phyloP scores from a whole-genome alignment of 2,797 vertebrate genomes.

The Sternarchorhynchus goeldii region DNA sequence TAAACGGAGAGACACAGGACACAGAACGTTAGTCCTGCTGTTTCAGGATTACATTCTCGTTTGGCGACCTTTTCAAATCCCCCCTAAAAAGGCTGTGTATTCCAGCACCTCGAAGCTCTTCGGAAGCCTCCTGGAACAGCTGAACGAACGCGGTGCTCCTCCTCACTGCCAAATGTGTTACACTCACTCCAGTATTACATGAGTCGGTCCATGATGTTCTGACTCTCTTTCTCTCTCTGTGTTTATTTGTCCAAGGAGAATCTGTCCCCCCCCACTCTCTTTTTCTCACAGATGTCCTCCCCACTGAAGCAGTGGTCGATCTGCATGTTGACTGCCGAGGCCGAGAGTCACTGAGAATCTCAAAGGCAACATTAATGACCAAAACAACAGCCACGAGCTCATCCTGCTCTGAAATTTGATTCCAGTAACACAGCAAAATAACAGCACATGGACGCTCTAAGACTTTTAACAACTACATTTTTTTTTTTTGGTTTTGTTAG shows the following conservation, averaged over 20 bases:
- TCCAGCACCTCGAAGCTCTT: constrained; percentile 60
- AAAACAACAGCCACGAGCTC: background rate
- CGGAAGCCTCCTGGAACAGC: constrained; percentile 51
- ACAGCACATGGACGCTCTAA: background rate
- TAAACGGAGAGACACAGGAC: constrained; percentile 62
- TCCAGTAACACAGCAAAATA: background rate
- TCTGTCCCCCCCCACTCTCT: constrained; percentile 21
- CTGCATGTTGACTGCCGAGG: constrained; percentile 34
- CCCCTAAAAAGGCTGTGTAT: constrained; percentile 77
- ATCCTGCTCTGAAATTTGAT: background rate
- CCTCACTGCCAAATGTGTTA: constrained; percentile 70
- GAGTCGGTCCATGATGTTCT: constrained; percentile 60
- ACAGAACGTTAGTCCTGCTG: constrained; percentile 62
- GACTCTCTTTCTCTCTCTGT: constrained; percentile 53
- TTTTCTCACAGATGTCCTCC: constrained; percentile 55
- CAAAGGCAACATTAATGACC: background rate
- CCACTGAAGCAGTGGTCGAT: constrained; percentile 65
- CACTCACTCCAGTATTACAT: constrained; percentile 77
- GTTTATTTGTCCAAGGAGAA: no score
- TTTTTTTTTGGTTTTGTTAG: no score
- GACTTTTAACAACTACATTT: no score
- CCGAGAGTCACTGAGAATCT: background rate
- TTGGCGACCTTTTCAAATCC: constrained; percentile 77
- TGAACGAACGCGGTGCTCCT: constrained; percentile 62
- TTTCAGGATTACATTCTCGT: constrained; percentile 69